A percentile compares a stretch with the other conserved stretches of the same genome.
Evolutionary conservation across 2,888 invertebrate species (phyloP).

Genomic region (Erebia palarica): DNA sequence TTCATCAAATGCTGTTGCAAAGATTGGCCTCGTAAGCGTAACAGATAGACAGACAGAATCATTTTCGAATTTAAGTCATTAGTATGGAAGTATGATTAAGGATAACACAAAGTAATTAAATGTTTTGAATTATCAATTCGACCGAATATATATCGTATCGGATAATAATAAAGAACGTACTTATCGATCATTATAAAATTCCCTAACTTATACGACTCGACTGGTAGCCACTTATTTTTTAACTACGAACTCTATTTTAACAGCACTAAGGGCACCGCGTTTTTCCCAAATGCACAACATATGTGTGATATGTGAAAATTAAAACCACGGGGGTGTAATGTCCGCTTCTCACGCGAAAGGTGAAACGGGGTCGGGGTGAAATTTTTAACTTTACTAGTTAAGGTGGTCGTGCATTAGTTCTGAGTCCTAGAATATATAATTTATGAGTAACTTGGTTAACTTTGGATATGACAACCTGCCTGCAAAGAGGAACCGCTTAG

Average conservation of each 20-base stretch:
- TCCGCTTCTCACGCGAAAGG: conserved; percentile 52
- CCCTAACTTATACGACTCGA: neutral
- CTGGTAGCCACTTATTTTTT: conserved; percentile 16
- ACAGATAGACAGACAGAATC: no score
- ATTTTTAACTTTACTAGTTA: conserved; percentile 20
- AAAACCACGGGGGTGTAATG: conserved; percentile 59
- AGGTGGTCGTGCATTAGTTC: neutral
- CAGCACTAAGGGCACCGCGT: conserved; percentile 21
- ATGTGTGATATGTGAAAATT: conserved; percentile 68
- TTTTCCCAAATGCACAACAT: conserved; percentile 48
- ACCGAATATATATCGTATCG: neutral
- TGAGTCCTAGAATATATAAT: neutral
- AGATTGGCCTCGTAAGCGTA: no score
- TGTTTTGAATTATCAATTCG: no score
- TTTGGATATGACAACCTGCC: no score
- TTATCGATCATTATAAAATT: conserved; percentile 15
- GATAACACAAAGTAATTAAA: no score
- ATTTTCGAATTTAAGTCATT: no score
- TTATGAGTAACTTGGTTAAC: no score
- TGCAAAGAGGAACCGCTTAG: no score
- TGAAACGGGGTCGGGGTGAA: conserved; percentile 44
- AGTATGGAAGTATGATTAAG: no score
- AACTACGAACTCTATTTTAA: conserved; percentile 27
- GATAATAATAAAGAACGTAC: neutral
- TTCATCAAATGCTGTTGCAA: no score